Evolutionary conservation across 1,140 invertebrate species (phyloP).

Genomic region (Episyrphus balteatus): DNA sequence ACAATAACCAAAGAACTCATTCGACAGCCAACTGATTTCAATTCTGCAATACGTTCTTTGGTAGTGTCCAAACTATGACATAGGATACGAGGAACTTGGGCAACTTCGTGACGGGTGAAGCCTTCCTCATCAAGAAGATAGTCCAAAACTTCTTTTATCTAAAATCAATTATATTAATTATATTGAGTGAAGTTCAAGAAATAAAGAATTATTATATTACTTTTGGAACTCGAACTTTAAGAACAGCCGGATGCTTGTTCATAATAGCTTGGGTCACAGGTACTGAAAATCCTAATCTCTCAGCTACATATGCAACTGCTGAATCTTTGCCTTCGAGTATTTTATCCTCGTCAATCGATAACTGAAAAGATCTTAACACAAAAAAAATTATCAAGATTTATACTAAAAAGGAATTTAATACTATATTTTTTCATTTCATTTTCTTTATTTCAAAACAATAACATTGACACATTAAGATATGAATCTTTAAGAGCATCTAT

Average conservation of each 20-base stretch:
- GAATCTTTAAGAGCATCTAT: too few relatives aligned
- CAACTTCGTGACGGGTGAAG: slow-evolving; percentile 38
- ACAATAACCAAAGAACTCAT: slow-evolving; percentile 38
- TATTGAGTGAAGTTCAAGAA: not conserved
- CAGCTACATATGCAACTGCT: slow-evolving; percentile 38
- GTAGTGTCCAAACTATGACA: slow-evolving; percentile 42
- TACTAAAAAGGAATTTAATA: too few relatives aligned
- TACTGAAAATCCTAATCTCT: slow-evolving; percentile 35
- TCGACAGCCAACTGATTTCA: slow-evolving; percentile 34
- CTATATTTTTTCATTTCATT: too few relatives aligned
- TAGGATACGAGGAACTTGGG: slow-evolving; percentile 39
- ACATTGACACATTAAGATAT: too few relatives aligned
- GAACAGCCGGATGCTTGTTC: slow-evolving; percentile 36
- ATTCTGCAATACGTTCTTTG: slow-evolving; percentile 35
- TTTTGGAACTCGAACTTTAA: slow-evolving; percentile 39
- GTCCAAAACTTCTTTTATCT: slow-evolving; percentile 41
- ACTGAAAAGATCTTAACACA: slow-evolving; percentile 29
- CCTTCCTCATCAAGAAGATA: slow-evolving; percentile 38
- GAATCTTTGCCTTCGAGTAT: slow-evolving; percentile 37
- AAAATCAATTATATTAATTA: not conserved
- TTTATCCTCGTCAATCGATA: slow-evolving; percentile 34
- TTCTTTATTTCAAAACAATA: too few relatives aligned
- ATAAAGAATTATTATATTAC: slow-evolving; percentile 14
- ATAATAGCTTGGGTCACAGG: slow-evolving; percentile 34
- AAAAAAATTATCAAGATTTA: too few relatives aligned